These are phyloP conservation scores for Dicrostonyx torquatus DNA, from an alignment of 2,797 vertebrate genomes.

Conservation along the genomic window DNA sequence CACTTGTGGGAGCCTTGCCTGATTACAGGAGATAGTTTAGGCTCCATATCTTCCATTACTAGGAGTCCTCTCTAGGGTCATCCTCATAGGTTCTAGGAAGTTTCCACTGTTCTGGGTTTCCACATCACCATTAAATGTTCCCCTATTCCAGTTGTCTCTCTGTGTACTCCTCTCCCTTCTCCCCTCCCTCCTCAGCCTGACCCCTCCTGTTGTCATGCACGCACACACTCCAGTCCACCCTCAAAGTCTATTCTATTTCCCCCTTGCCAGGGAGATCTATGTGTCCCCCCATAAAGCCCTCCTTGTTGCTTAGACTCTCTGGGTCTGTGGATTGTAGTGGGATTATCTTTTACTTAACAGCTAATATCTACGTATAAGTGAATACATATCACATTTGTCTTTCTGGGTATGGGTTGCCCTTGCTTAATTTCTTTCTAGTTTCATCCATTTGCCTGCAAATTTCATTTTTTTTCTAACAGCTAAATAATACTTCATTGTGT, in stretches of 20 bases:
- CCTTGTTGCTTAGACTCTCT: background rate
- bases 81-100: background rate
- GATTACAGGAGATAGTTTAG: background rate
- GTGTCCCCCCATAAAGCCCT: background rate
- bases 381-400: background rate
- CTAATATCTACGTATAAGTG: background rate
- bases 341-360: background rate
- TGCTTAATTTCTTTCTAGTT: too few species aligned
- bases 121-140: background rate
- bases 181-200: background rate
- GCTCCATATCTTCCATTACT: background rate
- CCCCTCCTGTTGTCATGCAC: background rate
- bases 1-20: background rate
- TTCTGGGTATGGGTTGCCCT: background rate
- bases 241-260: background rate
- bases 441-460: too few species aligned
- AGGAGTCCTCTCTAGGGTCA: background rate
- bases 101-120: background rate
- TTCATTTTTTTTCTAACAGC: background rate
- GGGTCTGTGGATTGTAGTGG: background rate
- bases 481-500: background rate
- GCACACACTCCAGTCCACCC: background rate
- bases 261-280: background rate
- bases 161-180: background rate
- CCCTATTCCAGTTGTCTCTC: background rate